phyloP scores from a whole-genome alignment of 2,113 vertebrate genomes.

The Stigmatopora argus region DNA sequence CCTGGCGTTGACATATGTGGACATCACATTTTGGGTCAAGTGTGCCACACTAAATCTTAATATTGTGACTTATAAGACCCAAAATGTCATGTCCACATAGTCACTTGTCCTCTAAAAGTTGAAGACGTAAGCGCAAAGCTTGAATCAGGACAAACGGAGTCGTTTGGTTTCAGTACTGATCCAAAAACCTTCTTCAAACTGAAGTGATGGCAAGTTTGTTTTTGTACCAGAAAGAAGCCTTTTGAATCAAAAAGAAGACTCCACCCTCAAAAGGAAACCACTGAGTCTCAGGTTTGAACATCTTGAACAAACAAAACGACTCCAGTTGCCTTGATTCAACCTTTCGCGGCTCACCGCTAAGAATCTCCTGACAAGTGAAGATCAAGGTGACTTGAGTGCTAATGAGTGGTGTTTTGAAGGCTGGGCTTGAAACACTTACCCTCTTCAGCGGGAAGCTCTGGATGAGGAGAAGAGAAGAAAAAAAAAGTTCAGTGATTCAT shows the following conservation, averaged over 20 bases:
- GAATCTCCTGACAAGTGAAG: neutral
- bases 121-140: neutral
- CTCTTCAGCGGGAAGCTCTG: constrained; percentile 76
- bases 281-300: neutral
- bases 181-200: neutral
- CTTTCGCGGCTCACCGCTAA: neutral
- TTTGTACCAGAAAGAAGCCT: neutral
- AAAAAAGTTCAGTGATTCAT: neutral
- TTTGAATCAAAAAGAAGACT: neutral
- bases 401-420: neutral
- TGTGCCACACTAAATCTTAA: no score
- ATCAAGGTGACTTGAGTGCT: neutral
- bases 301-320: neutral
- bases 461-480: constrained; percentile 22
- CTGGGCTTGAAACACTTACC: constrained; percentile 55
- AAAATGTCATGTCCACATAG: no score
- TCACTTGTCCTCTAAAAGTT: no score
- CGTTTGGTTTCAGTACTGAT: neutral
- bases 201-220: neutral
- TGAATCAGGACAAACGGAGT: neutral
- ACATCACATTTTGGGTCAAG: no score
- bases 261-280: neutral
- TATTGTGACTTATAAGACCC: no score
- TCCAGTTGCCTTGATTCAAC: neutral
- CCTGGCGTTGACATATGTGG: no score